phyloP scores from a whole-genome alignment of 1,140 invertebrate genomes.

The Papilio xuthus region DNA sequence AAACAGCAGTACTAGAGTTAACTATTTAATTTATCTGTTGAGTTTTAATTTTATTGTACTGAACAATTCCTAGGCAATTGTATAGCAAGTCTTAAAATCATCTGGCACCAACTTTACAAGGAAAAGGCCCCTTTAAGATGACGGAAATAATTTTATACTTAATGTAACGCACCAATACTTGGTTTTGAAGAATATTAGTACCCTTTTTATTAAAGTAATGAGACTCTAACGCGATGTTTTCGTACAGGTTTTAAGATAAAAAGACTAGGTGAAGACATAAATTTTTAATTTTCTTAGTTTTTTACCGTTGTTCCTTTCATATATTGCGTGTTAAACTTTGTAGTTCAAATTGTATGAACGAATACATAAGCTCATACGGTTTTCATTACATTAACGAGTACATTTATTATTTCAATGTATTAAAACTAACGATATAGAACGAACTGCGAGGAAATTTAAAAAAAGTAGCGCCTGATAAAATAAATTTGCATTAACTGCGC shows the following conservation, averaged over 20 bases:
- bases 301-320: background rate
- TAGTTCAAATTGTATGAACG: background rate
- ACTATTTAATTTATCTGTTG: background rate
- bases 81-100: background rate
- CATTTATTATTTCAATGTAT: background rate
- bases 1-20: background rate
- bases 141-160: too few relatives aligned
- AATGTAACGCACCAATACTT: too few relatives aligned
- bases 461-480: background rate
- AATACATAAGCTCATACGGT: background rate
- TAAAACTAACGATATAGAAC: constrained; percentile 19
- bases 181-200: too few relatives aligned
- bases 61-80: background rate
- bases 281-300: background rate
- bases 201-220: too few relatives aligned
- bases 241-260: too few relatives aligned
- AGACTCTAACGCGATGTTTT: too few relatives aligned
- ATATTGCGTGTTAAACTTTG: background rate
- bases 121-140: too few relatives aligned
- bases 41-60: background rate
- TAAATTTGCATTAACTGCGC: constrained; percentile 30
- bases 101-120: too few relatives aligned
- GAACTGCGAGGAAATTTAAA: background rate
- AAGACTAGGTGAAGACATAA: too few relatives aligned
- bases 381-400: background rate